These are phyloP conservation scores for Larimichthys crocea DNA, from an alignment of 2,113 vertebrate genomes.

Conservation along the genomic window DNA sequence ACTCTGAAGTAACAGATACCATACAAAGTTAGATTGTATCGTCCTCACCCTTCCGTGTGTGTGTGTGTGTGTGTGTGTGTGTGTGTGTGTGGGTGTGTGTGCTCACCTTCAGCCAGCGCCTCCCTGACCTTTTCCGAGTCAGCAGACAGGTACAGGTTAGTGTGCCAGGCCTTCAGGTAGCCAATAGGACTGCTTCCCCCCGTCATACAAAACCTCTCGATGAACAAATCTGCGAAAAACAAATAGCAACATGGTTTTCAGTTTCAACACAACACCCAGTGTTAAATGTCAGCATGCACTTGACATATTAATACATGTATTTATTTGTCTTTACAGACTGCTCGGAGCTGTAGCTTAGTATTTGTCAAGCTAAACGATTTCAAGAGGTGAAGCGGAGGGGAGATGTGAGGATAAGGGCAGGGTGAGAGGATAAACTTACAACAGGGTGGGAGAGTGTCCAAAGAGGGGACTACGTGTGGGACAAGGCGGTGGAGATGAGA, in stretches of 20 bases:
- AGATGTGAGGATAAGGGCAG: neutral
- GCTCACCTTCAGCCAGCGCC: slow-evolving; percentile 95
- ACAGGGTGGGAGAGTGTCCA: slow-evolving; percentile 25
- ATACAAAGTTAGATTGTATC: neutral
- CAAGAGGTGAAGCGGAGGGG: neutral
- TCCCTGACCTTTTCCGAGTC: slow-evolving; percentile 95
- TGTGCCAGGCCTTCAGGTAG: slow-evolving; percentile 97
- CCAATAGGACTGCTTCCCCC: slow-evolving; percentile 95
- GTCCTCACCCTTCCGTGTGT: neutral
- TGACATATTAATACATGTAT: neutral
- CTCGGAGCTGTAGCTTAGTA: neutral
- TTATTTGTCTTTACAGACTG: neutral
- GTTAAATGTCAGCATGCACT: slow-evolving; percentile 26
- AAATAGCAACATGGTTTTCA: neutral
- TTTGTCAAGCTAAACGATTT: neutral
- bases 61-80: neutral
- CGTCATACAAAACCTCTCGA: slow-evolving; percentile 99
- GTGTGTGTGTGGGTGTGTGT: neutral
- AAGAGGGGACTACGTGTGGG: neutral
- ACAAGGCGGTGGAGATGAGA: neutral
- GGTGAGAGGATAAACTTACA: slow-evolving; percentile 38
- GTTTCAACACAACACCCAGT: neutral
- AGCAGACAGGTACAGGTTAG: slow-evolving; percentile 97
- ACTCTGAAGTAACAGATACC: neutral
- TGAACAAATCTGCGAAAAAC: slow-evolving; percentile 89